Evolutionary conservation across 1,140 invertebrate genomes (phyloP).

Genomic region (Aricia agestis): DNA sequence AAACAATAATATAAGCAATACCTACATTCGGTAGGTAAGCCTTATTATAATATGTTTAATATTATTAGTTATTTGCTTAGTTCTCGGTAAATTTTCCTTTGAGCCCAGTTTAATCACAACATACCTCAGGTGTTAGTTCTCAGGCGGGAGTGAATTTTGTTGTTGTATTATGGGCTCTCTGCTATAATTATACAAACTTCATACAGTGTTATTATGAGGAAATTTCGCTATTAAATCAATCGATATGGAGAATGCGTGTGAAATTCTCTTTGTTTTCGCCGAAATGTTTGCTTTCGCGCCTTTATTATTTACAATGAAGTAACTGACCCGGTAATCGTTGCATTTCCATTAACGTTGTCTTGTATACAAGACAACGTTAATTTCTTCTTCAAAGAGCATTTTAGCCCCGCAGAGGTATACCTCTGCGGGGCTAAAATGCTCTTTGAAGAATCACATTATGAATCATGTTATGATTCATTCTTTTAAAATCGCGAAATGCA

Average conservation of each 20-base stretch:
- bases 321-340: neutral
- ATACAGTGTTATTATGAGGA: slow-evolving; percentile 3
- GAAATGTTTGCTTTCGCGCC: neutral
- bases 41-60: too few species aligned
- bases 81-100: neutral
- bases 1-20: too few species aligned
- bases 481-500: too few species aligned
- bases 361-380: too few species aligned
- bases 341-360: too few species aligned
- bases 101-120: neutral
- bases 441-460: too few species aligned
- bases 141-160: neutral
- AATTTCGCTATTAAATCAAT: slow-evolving; percentile 6
- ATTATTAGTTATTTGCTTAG: neutral
- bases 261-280: neutral
- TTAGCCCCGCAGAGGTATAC: too few species aligned
- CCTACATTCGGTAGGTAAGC: too few species aligned
- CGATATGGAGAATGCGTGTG: neutral
- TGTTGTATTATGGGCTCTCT: neutral
- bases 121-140: slow-evolving; percentile 6
- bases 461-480: too few species aligned
- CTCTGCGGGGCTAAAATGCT: too few species aligned
- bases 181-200: neutral
- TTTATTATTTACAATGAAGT: neutral
- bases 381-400: too few species aligned